These are phyloP conservation scores for Monarcha castaneiventris DNA, from an alignment of 2,113 vertebrate species.

Conservation along the genomic window DNA sequence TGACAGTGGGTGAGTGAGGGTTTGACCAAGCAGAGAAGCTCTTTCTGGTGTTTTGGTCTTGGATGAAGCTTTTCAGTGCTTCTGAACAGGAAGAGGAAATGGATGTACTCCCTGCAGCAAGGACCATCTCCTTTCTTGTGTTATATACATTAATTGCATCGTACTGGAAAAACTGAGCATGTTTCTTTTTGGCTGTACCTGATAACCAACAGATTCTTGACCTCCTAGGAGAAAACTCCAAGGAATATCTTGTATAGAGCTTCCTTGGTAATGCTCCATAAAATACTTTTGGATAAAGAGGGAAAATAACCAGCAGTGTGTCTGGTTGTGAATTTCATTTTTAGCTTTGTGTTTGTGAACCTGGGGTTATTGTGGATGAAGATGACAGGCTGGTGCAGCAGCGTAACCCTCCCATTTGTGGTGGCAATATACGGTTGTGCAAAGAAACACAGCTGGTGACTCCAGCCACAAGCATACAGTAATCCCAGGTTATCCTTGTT, in stretches of 20 bases:
- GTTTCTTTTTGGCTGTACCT: neutral
- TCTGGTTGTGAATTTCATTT: neutral
- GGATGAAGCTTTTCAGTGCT: neutral
- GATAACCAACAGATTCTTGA: neutral
- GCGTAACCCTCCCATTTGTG: neutral
- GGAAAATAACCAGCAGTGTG: neutral
- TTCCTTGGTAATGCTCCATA: neutral
- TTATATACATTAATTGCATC: neutral
- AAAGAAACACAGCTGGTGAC: neutral
- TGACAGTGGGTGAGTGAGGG: neutral
- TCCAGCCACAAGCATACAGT: neutral
- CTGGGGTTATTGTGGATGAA: neutral
- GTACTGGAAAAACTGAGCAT: neutral
- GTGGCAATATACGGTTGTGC: accelerated
- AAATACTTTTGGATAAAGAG: neutral
- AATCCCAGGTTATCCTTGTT: neutral
- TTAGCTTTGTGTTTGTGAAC: neutral
- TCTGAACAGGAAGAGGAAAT: neutral
- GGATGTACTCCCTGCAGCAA: neutral
- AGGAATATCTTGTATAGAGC: neutral
- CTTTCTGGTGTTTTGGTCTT: neutral
- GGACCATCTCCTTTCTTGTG: neutral
- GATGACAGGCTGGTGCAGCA: neutral
- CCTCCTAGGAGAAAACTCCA: neutral
- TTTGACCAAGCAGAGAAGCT: neutral